Percentiles rank a stretch among this genome's conserved stretches.
Conservation (phyloP, 2,888 invertebrate genomes). For the Tachina fera region DNA sequence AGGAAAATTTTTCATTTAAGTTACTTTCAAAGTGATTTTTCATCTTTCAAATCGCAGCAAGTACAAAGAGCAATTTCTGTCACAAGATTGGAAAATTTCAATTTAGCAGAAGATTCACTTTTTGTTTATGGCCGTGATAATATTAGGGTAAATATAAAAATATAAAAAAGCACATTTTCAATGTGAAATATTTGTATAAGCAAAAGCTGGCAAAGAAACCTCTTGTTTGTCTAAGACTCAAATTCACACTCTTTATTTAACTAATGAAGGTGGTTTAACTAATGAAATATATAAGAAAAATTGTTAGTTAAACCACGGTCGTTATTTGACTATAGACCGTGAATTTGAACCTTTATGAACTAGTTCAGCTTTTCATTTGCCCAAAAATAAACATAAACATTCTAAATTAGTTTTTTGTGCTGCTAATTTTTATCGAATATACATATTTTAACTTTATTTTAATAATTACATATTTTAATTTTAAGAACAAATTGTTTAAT, state of each 20-base stretch:
- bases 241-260: too few species aligned
- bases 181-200: neutral
- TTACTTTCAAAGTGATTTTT: constrained; percentile 71
- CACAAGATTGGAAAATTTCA: constrained; percentile 39
- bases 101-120: constrained; percentile 51
- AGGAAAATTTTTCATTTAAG: constrained; percentile 61
- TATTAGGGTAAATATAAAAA: neutral
- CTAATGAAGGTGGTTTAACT: too few species aligned
- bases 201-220: too few species aligned
- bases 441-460: constrained; percentile 35
- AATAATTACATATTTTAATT: neutral
- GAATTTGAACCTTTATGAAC: too few species aligned
- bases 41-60: constrained; percentile 55
- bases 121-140: constrained; percentile 20
- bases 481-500: neutral
- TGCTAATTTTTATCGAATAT: neutral
- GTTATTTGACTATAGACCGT: too few species aligned
- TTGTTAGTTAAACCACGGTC: too few species aligned
- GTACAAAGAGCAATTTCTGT: constrained; percentile 53
- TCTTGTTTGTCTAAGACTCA: too few species aligned
- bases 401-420: neutral
- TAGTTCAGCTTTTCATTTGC: too few species aligned
- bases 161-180: neutral
- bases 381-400: neutral
- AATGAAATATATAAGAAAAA: too few species aligned